phyloP scores from a whole-genome alignment of 2,888 invertebrate species.

The Tenthredo distinguenda region DNA sequence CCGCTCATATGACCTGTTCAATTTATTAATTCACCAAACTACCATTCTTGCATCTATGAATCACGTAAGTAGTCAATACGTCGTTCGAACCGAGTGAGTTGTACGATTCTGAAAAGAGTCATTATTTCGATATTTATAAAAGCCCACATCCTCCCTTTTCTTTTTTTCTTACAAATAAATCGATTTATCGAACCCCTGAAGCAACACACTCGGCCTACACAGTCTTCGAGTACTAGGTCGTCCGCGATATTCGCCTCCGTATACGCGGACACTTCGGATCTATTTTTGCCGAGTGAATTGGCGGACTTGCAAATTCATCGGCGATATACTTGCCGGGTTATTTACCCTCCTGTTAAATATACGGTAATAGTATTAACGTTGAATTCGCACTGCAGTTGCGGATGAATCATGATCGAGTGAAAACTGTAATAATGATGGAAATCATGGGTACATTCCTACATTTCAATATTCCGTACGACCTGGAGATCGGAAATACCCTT shows the following conservation, averaged over 20 bases:
- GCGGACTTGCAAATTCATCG: slow-evolving; percentile 55
- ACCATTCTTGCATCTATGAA: background rate
- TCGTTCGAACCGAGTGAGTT: background rate
- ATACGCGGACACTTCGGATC: slow-evolving; percentile 31
- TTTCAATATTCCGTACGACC: slow-evolving; percentile 2
- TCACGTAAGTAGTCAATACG: slow-evolving; percentile 8
- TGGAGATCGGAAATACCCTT: slow-evolving; percentile 38
- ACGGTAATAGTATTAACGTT: slow-evolving; percentile 70
- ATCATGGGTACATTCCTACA: background rate
- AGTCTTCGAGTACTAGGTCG: background rate
- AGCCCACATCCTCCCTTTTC: too few species aligned
- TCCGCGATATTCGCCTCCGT: slow-evolving; percentile 15
- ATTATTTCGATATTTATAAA: background rate
- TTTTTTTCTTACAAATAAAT: background rate
- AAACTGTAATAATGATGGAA: background rate
- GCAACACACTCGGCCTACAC: background rate
- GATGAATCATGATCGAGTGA: slow-evolving; percentile 29
- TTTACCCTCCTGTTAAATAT: slow-evolving; percentile 70
- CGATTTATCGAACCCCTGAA: slow-evolving; percentile 6
- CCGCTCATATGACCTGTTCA: background rate
- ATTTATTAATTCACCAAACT: background rate
- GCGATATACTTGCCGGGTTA: slow-evolving; percentile 59
- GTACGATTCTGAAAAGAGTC: background rate
- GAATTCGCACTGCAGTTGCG: slow-evolving; percentile 47
- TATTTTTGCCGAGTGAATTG: slow-evolving; percentile 61